phyloP scores from a whole-genome alignment of 2,888 invertebrate genomes.

The Drosophila antonietae region DNA sequence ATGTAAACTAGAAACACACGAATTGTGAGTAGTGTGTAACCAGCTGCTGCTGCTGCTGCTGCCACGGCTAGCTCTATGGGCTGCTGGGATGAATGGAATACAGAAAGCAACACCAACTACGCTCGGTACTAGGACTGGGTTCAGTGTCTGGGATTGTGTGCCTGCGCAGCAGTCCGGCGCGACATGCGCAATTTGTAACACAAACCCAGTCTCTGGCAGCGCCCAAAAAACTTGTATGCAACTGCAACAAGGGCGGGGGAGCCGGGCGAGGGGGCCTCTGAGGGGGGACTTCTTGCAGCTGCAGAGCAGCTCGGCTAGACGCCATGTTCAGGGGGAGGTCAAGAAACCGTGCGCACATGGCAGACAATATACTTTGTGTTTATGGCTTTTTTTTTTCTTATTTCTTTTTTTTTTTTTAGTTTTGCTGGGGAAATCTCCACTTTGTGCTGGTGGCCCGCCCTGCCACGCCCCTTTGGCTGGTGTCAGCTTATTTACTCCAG shows the following conservation, averaged over 20 bases:
- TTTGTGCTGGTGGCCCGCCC: constrained; percentile 4
- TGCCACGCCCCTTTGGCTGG: constrained; percentile 52
- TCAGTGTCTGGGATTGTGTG: constrained; percentile 21
- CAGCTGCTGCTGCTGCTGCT: constrained; percentile 52
- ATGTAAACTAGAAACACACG: constrained; percentile 51
- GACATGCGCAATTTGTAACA: constrained; percentile 85
- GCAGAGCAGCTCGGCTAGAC: constrained; percentile 33
- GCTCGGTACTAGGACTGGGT: constrained; percentile 13
- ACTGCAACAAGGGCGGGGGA: constrained; percentile 35
- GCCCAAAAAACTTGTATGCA: constrained; percentile 68
- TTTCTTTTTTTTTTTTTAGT: constrained; percentile 20
- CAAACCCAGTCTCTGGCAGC: constrained; percentile 84
- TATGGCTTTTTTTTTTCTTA: constrained; percentile 9
- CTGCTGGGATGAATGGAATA: constrained; percentile 42
- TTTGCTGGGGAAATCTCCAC: constrained; percentile 52
- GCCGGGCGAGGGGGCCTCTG: not conserved
- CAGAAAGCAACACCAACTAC: constrained; percentile 9
- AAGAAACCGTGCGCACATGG: constrained; percentile 74
- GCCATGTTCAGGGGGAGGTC: constrained; percentile 71
- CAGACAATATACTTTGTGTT: constrained; percentile 41
- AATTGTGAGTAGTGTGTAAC: constrained; percentile 52
- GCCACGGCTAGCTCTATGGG: constrained; percentile 11
- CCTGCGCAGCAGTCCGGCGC: constrained; percentile 62
- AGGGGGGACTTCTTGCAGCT: constrained; percentile 1
- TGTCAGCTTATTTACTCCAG: constrained; percentile 67